Conservation (phyloP, 23 tunicate genomes). For the Trididemnum miniatum region DNA sequence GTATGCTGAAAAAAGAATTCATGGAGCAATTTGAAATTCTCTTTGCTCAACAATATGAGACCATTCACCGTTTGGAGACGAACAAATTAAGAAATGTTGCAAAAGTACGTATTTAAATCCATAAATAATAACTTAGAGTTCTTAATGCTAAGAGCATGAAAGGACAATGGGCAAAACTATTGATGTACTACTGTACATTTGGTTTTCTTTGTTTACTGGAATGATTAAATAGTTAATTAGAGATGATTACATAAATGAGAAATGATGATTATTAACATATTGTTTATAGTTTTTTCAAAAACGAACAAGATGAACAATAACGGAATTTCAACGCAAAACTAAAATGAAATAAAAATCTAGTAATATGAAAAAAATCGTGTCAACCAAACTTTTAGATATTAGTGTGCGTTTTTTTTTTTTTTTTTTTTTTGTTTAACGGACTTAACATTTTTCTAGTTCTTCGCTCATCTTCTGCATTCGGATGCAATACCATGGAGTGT, state of each 20-base stretch:
- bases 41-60: constrained; percentile 81
- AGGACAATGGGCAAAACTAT: neutral
- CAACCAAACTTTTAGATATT: no score
- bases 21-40: constrained; percentile 89
- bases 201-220: neutral
- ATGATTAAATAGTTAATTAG: no score
- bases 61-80: constrained; percentile 90
- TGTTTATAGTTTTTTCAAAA: no score
- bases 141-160: neutral
- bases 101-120: constrained; percentile 42
- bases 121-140: neutral
- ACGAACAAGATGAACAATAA: no score
- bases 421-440: neutral
- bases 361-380: no score
- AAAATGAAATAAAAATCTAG: no score
- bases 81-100: constrained; percentile 92
- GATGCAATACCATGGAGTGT: constrained; percentile 92
- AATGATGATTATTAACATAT: no score
- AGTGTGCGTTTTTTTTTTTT: neutral
- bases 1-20: constrained; percentile 77
- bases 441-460: constrained; percentile 51
- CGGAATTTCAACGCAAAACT: no score
- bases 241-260: no score
- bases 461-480: constrained; percentile 88
- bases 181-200: neutral